phyloP scores from a whole-genome alignment of 2,797 vertebrate genomes.

The Phataginus tricuspis region DNA sequence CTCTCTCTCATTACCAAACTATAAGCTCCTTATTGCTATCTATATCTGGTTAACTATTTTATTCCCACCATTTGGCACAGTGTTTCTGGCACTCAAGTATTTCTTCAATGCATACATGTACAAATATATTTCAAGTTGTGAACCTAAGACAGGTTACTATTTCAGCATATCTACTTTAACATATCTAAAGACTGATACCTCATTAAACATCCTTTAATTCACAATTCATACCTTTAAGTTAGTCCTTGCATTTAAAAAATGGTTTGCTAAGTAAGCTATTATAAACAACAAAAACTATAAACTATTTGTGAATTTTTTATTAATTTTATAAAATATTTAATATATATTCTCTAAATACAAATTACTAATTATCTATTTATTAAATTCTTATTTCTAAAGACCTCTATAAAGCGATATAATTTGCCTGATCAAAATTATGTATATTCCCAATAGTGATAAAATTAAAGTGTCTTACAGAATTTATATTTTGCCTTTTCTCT shows the following conservation, averaged over 20 bases:
- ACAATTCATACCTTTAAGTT: slow-evolving; percentile 25
- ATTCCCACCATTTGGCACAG: not conserved
- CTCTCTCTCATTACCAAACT: not conserved
- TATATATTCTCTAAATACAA: slow-evolving; percentile 20
- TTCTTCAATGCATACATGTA: not conserved
- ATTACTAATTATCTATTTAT: not conserved
- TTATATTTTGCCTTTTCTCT: not conserved
- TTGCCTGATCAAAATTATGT: not conserved
- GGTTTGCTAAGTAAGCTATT: slow-evolving; percentile 14
- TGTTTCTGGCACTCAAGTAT: not conserved
- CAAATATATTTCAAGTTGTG: not conserved
- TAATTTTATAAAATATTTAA: slow-evolving; percentile 29
- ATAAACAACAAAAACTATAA: slow-evolving; percentile 19
- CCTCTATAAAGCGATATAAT: slow-evolving; percentile 14
- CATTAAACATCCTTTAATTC: slow-evolving; percentile 23
- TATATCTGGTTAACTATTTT: not conserved
- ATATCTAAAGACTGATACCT: not conserved
- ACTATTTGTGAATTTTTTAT: not conserved
- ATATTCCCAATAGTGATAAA: not conserved
- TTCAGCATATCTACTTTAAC: not conserved
- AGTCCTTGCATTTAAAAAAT: slow-evolving; percentile 46
- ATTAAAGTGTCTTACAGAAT: not conserved
- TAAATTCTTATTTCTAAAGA: slow-evolving; percentile 55
- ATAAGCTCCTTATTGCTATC: not conserved
- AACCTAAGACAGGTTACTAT: not conserved